A percentile compares a stretch with the other conserved stretches of the same genome.
phyloP scores from a whole-genome alignment of 1,140 invertebrate species.

The Papilio aristodemus region DNA sequence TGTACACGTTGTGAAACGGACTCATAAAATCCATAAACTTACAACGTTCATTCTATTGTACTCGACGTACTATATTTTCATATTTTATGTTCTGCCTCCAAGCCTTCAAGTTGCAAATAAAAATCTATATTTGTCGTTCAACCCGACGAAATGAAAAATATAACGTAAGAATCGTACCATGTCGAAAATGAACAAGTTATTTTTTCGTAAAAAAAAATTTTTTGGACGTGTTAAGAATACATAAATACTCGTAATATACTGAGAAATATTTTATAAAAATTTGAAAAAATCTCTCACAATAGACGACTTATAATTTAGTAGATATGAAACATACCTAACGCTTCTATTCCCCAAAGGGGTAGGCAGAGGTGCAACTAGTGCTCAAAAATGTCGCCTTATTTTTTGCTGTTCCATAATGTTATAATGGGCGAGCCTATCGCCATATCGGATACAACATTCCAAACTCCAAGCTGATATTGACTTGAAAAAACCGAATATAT shows the following conservation, averaged over 20 bases:
- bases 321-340: too few species aligned
- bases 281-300: neutral
- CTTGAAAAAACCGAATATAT: too few species aligned
- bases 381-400: too few species aligned
- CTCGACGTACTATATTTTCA: slow-evolving; percentile 25
- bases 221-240: slow-evolving; percentile 17
- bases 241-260: slow-evolving; percentile 4
- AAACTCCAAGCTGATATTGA: neutral
- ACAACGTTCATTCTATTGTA: slow-evolving; percentile 27
- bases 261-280: slow-evolving; percentile 11
- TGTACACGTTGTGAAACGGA: slow-evolving; percentile 19
- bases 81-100: slow-evolving; percentile 19
- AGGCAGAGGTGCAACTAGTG: too few species aligned
- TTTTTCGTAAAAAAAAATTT: slow-evolving; percentile 14
- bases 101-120: slow-evolving; percentile 31
- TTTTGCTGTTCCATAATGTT: too few species aligned
- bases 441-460: too few species aligned
- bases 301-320: too few species aligned
- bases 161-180: slow-evolving; percentile 12
- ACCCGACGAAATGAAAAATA: slow-evolving; percentile 26
- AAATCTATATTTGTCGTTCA: slow-evolving; percentile 28
- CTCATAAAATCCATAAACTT: slow-evolving; percentile 30
- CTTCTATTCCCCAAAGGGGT: too few species aligned
- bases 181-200: slow-evolving; percentile 18
- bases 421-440: too few species aligned